Base-by-base conservation (phyloP, 2,113 vertebrate genomes). In the Lipotes vexillifer region DNA sequence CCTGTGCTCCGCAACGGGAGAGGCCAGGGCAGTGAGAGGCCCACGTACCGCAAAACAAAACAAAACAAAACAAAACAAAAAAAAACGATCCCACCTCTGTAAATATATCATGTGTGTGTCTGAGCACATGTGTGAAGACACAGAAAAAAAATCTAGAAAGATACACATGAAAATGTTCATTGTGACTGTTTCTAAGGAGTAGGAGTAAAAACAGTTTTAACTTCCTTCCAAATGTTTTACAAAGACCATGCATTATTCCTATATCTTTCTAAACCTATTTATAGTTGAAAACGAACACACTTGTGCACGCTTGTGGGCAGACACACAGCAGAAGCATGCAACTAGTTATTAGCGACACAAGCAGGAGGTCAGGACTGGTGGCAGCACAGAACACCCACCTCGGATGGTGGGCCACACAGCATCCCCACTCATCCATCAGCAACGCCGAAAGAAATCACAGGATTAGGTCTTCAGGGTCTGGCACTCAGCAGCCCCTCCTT, bases 191-290 rank as follows among this genome's bases (percentile, higher is more conserved):
- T 82, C 86, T 71, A 74, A 94, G 63, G 44, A 78, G 23, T 8
- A 88, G 38, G 57, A 61, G 46, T 38, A 38, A 94, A 72, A 65
- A 65, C 25, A 71, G 59, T 59, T 93, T 88, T 89, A 85, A 88
- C 59, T 88, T 95, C 29, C 65, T 88, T 89, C 80, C 61, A 86
- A 71, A 92, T 80, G 52, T 92, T 78, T 86, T 72, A 84, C 33
- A 71, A 92, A 86, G 77, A 44, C 33, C 20, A 29, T 4, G 12
- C 36, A 36, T 65, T 52, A 71, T 71, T 69, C 29, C 46, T 59
- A 1, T 66, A 80, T 36, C 38, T 71, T 82, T 38, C 25, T 55
- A 77, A 92, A 85, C 78, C 27, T 46, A 61, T 41, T 57, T 38
- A 74, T 10, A 65, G 23, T 27, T 4, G 74, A 84, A 71, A 31